Conservation (phyloP, 2,797 vertebrate genomes). For the Acropternis orthonyx region DNA sequence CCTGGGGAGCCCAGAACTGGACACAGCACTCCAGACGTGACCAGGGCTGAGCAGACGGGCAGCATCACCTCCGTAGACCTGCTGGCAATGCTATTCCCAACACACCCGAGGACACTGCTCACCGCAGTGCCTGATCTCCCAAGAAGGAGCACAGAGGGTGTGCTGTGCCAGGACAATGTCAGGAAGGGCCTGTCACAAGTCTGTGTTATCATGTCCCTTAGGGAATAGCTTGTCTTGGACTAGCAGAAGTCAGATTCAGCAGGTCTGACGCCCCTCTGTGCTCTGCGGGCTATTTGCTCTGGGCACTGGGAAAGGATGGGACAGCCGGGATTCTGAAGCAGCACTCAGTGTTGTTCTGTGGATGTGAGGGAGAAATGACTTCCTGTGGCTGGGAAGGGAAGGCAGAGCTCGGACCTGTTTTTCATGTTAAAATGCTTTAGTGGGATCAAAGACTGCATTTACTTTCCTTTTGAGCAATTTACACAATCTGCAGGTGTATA, state of each 20-base stretch:
- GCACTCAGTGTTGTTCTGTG: background rate
- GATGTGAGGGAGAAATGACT: rapidly evolving
- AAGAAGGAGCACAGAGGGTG: rapidly evolving
- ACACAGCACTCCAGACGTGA: background rate
- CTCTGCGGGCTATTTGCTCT: background rate
- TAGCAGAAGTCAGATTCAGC: rapidly evolving
- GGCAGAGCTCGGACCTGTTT: background rate
- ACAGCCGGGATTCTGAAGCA: no score
- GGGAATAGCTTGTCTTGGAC: background rate
- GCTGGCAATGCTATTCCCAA: background rate
- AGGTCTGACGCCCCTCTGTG: background rate
- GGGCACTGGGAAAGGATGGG: rapidly evolving
- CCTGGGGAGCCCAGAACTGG: background rate
- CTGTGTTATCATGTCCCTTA: rapidly evolving
- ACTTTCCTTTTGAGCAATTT: background rate
- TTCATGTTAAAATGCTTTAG: background rate
- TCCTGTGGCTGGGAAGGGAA: rapidly evolving
- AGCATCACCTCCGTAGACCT: background rate
- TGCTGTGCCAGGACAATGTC: rapidly evolving
- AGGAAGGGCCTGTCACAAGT: background rate
- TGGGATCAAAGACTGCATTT: background rate
- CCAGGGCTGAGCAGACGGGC: background rate
- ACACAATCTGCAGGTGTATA: background rate
- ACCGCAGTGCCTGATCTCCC: background rate
- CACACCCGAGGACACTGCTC: background rate